Evolutionary conservation across 1,140 invertebrate genomes (phyloP), one percentile per base, ranked within the genome.

Genomic region (Coenobita brevimanus): DNA sequence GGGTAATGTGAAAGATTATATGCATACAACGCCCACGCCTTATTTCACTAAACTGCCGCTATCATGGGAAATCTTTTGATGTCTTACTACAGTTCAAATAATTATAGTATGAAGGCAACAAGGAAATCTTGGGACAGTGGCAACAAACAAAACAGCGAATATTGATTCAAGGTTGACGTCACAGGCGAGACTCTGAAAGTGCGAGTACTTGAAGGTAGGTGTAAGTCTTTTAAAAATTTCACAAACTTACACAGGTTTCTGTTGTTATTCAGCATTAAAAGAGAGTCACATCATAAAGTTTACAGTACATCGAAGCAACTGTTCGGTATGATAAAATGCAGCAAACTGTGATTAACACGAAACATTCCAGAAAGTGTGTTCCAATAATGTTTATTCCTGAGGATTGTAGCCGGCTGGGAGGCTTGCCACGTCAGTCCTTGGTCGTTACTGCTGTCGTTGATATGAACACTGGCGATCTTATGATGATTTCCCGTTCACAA

Each of bases 401-500:
- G 41, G 85, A 71, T 73, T 41, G 46, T 57, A 62, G 85, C 85
- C 76, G 62, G 76, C 24, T 50, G 67, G 21, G 21, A 10, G 46
- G 21, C 64, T 38, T 57, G 76, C 76, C 76, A 73, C 82, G 71
- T 85, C 85, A 87, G 85, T 87, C 85, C 75, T 87, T 76, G 82
- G 82, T 85, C 82, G 85, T 87, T 80, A 87, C 85, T 87, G 85
- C 85, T 87, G 64, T 87, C 85, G 85, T 87, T 87, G 85, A 87
- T 80, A 87, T 87, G 85, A 80, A 87, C 85, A 80, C 78, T 80
- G 76, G 36, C 78, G 85, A 80, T 73, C 81, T 67, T 87, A 87
- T 87, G 85, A 87, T 87, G 85, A 87, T 80, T 87, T 87, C 78
- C 62, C 85, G 85, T 87, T 87, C 46, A 80, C 85, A 87, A 87